phyloP scores from a whole-genome alignment of 2,888 invertebrate genomes.

The Lasioglossum leucozonium region DNA sequence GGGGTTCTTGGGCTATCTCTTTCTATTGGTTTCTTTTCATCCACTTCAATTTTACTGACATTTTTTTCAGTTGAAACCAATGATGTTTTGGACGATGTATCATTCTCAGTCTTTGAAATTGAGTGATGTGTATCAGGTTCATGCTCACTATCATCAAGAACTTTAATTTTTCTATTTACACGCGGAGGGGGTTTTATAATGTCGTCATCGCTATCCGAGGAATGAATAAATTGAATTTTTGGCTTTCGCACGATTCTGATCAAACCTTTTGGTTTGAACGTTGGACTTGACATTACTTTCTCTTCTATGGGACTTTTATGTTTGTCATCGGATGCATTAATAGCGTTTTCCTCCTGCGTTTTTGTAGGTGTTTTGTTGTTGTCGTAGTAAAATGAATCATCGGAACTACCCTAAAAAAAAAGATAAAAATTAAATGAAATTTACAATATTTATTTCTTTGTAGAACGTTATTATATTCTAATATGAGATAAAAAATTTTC shows the following conservation, averaged over 20 bases:
- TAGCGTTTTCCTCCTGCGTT: background rate
- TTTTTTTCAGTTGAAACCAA: conserved; percentile 5
- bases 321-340: background rate
- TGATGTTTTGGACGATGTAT: background rate
- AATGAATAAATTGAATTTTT: conserved; percentile 45
- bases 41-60: conserved; percentile 2
- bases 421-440: background rate
- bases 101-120: background rate
- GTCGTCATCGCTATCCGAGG: conserved; percentile 68
- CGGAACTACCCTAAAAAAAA: conserved; percentile 58
- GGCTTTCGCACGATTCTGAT: background rate
- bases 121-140: background rate
- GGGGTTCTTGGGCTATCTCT: conserved; percentile 16
- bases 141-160: conserved; percentile 21
- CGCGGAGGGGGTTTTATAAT: conserved; percentile 2
- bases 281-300: conserved; percentile 6
- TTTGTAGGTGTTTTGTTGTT: background rate
- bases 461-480: background rate
- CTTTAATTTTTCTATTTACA: conserved; percentile 34
- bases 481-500: conserved; percentile 19
- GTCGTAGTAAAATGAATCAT: conserved; percentile 32
- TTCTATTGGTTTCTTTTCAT: conserved; percentile 11
- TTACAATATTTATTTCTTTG: background rate
- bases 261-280: background rate
- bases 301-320: conserved; percentile 26